Evolutionary conservation across 2,888 invertebrate genomes (phyloP), one percentile per base, ranked within the genome.

Genomic region (Plagodis dolabraria): DNA sequence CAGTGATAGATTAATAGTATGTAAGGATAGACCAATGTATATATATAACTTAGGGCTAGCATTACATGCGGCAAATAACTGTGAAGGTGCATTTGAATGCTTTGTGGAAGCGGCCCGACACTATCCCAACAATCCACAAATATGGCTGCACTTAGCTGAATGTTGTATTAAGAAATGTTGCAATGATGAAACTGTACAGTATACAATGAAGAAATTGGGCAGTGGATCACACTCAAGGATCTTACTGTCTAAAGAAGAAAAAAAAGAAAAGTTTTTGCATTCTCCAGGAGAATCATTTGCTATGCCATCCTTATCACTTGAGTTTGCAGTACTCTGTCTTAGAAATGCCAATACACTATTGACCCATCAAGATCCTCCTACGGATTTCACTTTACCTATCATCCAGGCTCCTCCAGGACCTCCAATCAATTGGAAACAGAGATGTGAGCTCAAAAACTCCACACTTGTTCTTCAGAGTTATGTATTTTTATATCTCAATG

Each of bases 141-240:
- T 99, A 44, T 99, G 99, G 99, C 91, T 98, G 58, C 94, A 99
- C 72, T 93, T 99, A 74, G 98, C 99, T 0, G 99, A 99, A 86
- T 98, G 98, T 79, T 98, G 98, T 82, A 96, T 98, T 47, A 95
- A 94, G 72, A 94, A 94, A 76, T 94, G 95, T 73, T 95, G 95
- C 77, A 89, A 90, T 65, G 94, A 94, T 70, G 93, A 94, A 79
- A 77, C 80, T 5, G 83, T 89, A 57, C 89, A 91, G 61, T 88
- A 88, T 44, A 83, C 86, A 5, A 87, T 92, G 0, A 90, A 89
- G 63, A 92, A 91, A 70, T 68, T 93, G 12, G 92, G 93, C 9
- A 89, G 87, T 62, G 92, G 93, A 10, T 75, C 89, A n/a, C 92
- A 93, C 62, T 86, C 89, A 8, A 85, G 89, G 57, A 79, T 91